Evolutionary conservation across 2,888 invertebrate species (phyloP), one percentile per base, ranked within the genome.

Genomic region (Cancer borealis): DNA sequence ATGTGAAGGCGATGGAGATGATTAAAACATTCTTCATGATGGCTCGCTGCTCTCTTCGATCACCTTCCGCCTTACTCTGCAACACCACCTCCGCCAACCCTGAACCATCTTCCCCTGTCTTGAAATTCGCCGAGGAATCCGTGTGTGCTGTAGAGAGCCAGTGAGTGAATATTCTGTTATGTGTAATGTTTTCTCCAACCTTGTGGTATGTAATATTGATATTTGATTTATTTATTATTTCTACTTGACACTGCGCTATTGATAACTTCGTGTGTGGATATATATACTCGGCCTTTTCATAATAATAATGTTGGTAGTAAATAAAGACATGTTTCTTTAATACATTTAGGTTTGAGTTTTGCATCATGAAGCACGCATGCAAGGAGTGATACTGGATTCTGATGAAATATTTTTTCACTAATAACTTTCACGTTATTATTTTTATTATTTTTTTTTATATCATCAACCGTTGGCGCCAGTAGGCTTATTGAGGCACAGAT

Each of bases 1-100:
- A 98, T 98, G 99, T 98, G 97, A 99, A 99, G 45, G 99, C 98
- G 96, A 98, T 97, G 96, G 99, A 99, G 91, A 99, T 98, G 60
- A 99, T 98, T 93, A 98, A 97, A 92, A 99, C 98, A 97, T 99
- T 99, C 97, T 98, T 99, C 96, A 99, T 96, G 96, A 99, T 99
- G 96, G 98, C 88, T 6, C 95, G 88, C 46, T 91, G 91, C 46
- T 93, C 26, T 6, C 8, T 66, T 89, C 47, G 88, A 49, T 49
- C 10, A 3, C 45, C 49, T 47, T 39, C 47, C 8, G 39, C 12
- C 30, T 39, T 49, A 49, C 49, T 17, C 49, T 39, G 17, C 46
- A 88, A 0, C 88, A 88, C 45, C 21, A 30, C 46, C 12, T 46
- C 45, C 4, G 84, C 14, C 30, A 39, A 8, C 6, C 12, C 84